Evolutionary conservation across 2,113 vertebrate genomes (phyloP).

Genomic region (Melanotaenia duboulayi): DNA sequence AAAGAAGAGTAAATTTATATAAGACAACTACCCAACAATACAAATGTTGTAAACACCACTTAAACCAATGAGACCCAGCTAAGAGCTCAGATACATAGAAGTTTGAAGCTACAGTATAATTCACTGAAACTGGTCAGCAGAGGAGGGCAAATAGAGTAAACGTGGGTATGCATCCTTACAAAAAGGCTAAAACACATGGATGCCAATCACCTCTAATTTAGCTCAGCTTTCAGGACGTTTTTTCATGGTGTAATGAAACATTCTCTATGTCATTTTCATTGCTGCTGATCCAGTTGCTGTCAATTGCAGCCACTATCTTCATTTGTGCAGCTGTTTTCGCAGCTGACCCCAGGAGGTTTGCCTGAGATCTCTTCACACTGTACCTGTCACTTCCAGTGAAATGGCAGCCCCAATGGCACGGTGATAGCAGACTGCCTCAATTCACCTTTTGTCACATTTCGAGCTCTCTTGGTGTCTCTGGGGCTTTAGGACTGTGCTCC

Average conservation of each 20-base stretch:
- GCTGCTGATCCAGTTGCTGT: slow-evolving; percentile 16
- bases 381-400: slow-evolving; percentile 58
- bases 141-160: too few relatives aligned
- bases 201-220: background rate
- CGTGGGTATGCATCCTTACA: too few relatives aligned
- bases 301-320: slow-evolving; percentile 39
- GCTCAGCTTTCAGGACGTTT: background rate
- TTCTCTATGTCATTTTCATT: slow-evolving; percentile 13
- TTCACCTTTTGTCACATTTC: slow-evolving; percentile 57
- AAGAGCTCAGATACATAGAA: too few relatives aligned
- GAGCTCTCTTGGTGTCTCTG: slow-evolving; percentile 4
- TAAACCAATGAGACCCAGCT: too few relatives aligned
- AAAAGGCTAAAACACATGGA: too few relatives aligned
- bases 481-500: slow-evolving; percentile 1
- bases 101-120: too few relatives aligned
- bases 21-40: too few relatives aligned
- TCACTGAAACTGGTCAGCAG: too few relatives aligned
- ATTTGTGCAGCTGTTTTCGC: slow-evolving; percentile 54
- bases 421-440: slow-evolving; percentile 11
- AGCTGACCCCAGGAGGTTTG: slow-evolving; percentile 49
- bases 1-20: too few relatives aligned
- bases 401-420: slow-evolving; percentile 27
- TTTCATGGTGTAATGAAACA: background rate
- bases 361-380: slow-evolving; percentile 54
- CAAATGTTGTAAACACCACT: too few relatives aligned